Evolutionary conservation across 2,888 invertebrate genomes (phyloP).

Genomic region (Platynereis dumerilii): DNA sequence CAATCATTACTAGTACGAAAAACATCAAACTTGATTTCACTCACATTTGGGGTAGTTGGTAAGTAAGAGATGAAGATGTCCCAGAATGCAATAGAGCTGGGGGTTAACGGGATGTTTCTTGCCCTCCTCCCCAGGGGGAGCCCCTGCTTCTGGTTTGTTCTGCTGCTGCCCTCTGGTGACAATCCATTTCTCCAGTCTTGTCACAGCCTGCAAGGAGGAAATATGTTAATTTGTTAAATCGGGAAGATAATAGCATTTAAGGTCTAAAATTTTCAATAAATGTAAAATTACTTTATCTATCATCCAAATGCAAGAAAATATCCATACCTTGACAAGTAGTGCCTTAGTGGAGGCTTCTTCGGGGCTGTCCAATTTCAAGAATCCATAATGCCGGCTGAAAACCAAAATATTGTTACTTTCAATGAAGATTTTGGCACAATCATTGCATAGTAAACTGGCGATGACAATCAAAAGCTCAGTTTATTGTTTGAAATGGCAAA

Average conservation of each 20-base stretch:
- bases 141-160: slow-evolving; percentile 1
- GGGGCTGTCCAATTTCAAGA: slow-evolving; percentile 79
- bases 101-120: slow-evolving; percentile 64
- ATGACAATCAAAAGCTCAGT: too few species aligned
- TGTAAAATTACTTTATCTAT: too few species aligned
- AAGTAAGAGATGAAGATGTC: slow-evolving; percentile 90
- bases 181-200: slow-evolving; percentile 13
- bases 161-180: slow-evolving; percentile 13
- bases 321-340: slow-evolving; percentile 76
- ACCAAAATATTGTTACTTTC: slow-evolving; percentile 16
- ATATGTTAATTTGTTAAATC: too few species aligned
- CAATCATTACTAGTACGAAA: too few species aligned
- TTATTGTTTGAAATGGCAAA: too few species aligned
- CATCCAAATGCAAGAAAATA: too few species aligned
- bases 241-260: too few species aligned
- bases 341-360: slow-evolving; percentile 83
- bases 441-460: too few species aligned
- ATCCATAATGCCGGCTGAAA: slow-evolving; percentile 87
- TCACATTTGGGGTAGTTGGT: slow-evolving; percentile 94
- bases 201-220: slow-evolving; percentile 12
- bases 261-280: background rate
- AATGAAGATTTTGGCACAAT: too few species aligned
- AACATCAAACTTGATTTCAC: too few species aligned
- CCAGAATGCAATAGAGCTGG: slow-evolving; percentile 91
- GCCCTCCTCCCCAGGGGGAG: slow-evolving; percentile 17